Base-by-base conservation (phyloP, 2,113 vertebrate species). In the Dicrurus megarhynchus region DNA sequence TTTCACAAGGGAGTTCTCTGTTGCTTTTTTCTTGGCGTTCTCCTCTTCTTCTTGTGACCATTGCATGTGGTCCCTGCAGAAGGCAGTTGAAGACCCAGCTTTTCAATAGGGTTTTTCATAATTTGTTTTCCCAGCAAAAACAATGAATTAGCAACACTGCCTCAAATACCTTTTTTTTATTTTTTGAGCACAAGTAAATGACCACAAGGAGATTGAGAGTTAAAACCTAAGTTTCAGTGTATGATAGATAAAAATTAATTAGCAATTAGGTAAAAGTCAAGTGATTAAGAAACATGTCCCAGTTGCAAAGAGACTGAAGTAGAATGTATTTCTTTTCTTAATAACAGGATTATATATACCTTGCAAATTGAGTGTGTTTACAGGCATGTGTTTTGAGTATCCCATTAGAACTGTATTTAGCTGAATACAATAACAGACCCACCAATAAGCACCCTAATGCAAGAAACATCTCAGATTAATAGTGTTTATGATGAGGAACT, bases 61-160 rank as follows among this genome's bases (percentile, higher is more conserved):
- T 47, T 99, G 97, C 75, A 99, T 98, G 91, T 99, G 98, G 97
- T 99, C 99, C 99, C 99, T 99, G 70, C n/a, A 91, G 95, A 96
- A 95, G 39, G 52, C 19, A 94, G 63, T 90, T 83, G 68, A 71
- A 87, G 35, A 61, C 95, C 2, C 50, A 79, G 21, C 19, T 33
- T 90, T 93, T 82, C 68, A 95, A 47, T 6, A 70, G 24, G 17
- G 55, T 70, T 90, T 81, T 84, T 56, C 27, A 39, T 11, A 60
- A n/a, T 39, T 22, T 24, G 87, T 86, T 89, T 89, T 23, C 19
- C 59, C 63, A 39, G 23, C 27, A 59, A 63, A 91, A 73, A n/a
- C 5, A 81, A 80, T 63, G 89, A 86, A 87, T 79, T 81, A 95
- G 47, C 46, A 47, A 90, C 20, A 65, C 27, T 88, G n/a, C 86